These are phyloP conservation scores for Drosophila bocqueti DNA, from an alignment of 1,140 invertebrate species.

Conservation along the genomic window DNA sequence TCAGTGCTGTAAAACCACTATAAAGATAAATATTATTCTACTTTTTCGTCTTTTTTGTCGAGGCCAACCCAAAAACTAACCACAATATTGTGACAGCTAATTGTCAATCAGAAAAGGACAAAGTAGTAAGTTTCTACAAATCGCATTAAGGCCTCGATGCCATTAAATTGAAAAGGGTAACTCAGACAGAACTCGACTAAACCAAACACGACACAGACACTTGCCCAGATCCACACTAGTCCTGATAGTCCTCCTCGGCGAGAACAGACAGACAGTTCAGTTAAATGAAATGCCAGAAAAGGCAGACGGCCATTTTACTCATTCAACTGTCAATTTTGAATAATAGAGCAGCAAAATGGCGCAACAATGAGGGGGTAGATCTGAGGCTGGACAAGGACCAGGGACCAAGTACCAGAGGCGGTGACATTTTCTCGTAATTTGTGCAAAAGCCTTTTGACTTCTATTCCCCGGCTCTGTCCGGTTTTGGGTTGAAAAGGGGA, in stretches of 20 bases:
- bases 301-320: constrained; percentile 68
- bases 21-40: not conserved
- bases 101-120: constrained; percentile 51
- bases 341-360: constrained; percentile 79
- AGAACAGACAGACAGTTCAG: constrained; percentile 37
- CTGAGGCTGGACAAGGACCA: constrained; percentile 11
- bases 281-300: constrained; percentile 61
- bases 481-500: constrained; percentile 3
- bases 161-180: constrained; percentile 70
- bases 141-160: constrained; percentile 50
- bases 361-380: constrained; percentile 59
- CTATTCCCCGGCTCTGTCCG: not conserved
- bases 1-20: not conserved
- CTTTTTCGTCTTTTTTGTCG: not conserved
- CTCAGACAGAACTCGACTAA: constrained; percentile 9
- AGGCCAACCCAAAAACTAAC: constrained; percentile 12
- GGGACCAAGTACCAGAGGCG: constrained; percentile 26
- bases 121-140: constrained; percentile 39
- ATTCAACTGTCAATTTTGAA: constrained; percentile 83
- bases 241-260: not conserved
- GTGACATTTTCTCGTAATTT: constrained; percentile 80
- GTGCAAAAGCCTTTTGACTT: constrained; percentile 70
- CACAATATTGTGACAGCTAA: constrained; percentile 68
- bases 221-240: constrained; percentile 5
- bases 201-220: constrained; percentile 14